These are phyloP conservation scores for Pterocles burchelli DNA, from an alignment of 2,113 vertebrate species.

Conservation along the genomic window DNA sequence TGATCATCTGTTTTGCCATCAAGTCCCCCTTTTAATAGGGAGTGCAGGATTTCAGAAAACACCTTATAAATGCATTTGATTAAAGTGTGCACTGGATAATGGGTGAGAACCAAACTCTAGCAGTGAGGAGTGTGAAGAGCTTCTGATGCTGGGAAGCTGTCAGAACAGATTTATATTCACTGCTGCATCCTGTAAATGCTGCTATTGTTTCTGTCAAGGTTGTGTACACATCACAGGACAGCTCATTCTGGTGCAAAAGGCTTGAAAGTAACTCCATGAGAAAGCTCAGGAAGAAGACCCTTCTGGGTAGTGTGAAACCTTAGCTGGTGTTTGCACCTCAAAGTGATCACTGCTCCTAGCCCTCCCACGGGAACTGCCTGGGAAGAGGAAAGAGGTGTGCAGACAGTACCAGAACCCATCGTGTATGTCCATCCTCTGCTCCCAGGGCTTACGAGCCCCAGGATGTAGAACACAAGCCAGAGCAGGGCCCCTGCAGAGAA, in stretches of 20 bases:
- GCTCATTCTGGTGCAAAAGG: not conserved
- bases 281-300: not conserved
- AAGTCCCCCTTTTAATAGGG: not conserved
- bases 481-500: not conserved
- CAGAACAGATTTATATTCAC: not conserved
- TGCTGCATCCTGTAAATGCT: not conserved
- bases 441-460: not conserved
- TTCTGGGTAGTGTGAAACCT: not conserved
- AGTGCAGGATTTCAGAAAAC: not conserved
- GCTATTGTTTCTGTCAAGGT: not conserved
- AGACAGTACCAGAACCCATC: not conserved
- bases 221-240: not conserved
- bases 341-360: not conserved
- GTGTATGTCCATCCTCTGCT: not conserved
- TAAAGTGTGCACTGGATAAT: not conserved
- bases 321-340: not conserved
- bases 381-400: not conserved
- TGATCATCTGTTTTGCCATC: not conserved
- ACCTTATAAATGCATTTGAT: not conserved
- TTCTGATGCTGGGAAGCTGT: not conserved
- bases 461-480: not conserved
- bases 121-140: not conserved
- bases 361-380: not conserved
- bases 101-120: not conserved
- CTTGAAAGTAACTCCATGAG: not conserved